Conservation (phyloP, 2,888 invertebrate genomes). For the Candidula unifasciata region DNA sequence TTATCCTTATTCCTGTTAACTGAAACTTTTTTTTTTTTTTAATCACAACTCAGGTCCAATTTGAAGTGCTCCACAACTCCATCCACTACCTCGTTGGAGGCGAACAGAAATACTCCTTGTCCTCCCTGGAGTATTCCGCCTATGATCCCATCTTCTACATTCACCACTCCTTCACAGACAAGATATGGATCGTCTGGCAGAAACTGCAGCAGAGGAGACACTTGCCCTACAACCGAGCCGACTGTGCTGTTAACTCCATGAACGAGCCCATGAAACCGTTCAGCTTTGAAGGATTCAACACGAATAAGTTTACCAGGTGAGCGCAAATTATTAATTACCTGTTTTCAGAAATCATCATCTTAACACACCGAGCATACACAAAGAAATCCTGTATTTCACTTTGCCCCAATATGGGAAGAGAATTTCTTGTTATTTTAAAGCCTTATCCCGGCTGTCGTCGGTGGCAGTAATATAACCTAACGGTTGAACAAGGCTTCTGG, state of each 20-base stretch:
- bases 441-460: too few relatives aligned
- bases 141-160: slow-evolving; percentile 60
- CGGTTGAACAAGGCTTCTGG: too few relatives aligned
- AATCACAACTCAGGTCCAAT: slow-evolving; percentile 47
- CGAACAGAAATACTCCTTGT: slow-evolving; percentile 52
- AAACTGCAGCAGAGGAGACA: slow-evolving; percentile 56
- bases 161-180: slow-evolving; percentile 56
- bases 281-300: slow-evolving; percentile 24
- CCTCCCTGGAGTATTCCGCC: slow-evolving; percentile 58
- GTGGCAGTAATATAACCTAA: too few relatives aligned
- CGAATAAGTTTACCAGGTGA: slow-evolving; percentile 46
- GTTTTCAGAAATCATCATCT: background rate
- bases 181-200: slow-evolving; percentile 60
- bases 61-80: slow-evolving; percentile 56
- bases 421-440: too few relatives aligned
- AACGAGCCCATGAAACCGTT: slow-evolving; percentile 53
- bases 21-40: background rate
- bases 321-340: background rate
- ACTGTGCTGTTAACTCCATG: slow-evolving; percentile 57
- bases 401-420: too few relatives aligned
- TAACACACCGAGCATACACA: background rate
- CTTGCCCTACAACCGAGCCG: slow-evolving; percentile 54
- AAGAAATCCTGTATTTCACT: too few relatives aligned
- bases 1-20: too few relatives aligned
- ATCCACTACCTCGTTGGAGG: slow-evolving; percentile 57